These are phyloP conservation scores for Camarhynchus parvulus DNA, from an alignment of 2,113 vertebrate genomes.

Conservation along the genomic window DNA sequence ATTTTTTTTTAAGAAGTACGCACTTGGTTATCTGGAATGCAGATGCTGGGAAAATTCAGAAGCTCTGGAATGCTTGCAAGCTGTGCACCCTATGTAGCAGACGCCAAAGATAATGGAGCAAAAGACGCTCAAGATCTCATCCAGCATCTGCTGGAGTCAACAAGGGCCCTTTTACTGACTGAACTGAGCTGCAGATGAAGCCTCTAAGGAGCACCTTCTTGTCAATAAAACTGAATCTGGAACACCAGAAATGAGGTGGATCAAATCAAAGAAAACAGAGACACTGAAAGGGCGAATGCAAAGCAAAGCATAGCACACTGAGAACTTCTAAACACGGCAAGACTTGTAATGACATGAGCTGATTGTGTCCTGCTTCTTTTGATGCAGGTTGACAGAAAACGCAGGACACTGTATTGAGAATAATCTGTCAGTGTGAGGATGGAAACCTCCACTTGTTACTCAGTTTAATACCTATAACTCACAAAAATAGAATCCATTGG, in stretches of 20 bases:
- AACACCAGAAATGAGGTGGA: not conserved
- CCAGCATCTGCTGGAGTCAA: not conserved
- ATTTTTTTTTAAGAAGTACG: not conserved
- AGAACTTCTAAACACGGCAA: not conserved
- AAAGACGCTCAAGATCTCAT: not conserved
- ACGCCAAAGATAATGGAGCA: conserved; percentile 53
- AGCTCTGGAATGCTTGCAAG: conserved; percentile 59
- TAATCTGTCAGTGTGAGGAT: not conserved
- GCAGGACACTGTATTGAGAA: not conserved
- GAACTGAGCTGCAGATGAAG: not conserved
- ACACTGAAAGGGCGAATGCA: not conserved
- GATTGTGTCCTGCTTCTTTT: not conserved
- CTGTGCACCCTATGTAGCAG: conserved; percentile 60
- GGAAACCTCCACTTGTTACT: not conserved
- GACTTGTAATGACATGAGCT: not conserved
- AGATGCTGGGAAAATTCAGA: conserved; percentile 68
- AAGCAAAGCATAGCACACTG: not conserved
- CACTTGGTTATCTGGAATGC: conserved; percentile 65
- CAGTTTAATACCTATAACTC: not conserved
- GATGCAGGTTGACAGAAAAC: not conserved
- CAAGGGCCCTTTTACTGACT: not conserved
- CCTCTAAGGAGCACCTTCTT: not conserved
- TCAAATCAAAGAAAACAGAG: not conserved
- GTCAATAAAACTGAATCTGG: not conserved
- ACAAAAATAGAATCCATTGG: not conserved